These are phyloP conservation scores for Dicycla oo DNA, from an alignment of 2,888 invertebrate species.

Conservation along the genomic window DNA sequence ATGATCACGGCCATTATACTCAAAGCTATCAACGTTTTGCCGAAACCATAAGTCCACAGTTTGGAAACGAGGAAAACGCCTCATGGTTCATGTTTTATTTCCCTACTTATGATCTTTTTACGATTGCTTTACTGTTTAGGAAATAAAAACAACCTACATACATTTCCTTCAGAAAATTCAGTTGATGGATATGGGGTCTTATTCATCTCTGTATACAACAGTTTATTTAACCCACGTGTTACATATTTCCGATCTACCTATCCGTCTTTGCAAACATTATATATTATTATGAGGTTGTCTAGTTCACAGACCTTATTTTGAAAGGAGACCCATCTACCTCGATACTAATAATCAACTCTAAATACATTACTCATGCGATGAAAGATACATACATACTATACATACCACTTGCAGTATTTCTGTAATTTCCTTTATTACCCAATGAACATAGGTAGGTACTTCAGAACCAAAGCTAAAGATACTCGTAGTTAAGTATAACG, in stretches of 20 bases:
- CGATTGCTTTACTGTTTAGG: slow-evolving; percentile 35
- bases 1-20: slow-evolving; percentile 46
- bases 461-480: slow-evolving; percentile 1
- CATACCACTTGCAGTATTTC: background rate
- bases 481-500: too few species aligned
- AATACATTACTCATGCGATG: background rate
- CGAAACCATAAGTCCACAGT: slow-evolving; percentile 30
- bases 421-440: slow-evolving; percentile 10
- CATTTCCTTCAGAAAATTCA: slow-evolving; percentile 20
- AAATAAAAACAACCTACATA: slow-evolving; percentile 31
- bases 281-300: background rate
- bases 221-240: slow-evolving; percentile 17
- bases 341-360: background rate
- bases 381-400: background rate
- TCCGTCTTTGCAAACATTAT: background rate
- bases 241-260: slow-evolving; percentile 18
- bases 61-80: slow-evolving; percentile 30
- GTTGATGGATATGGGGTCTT: slow-evolving; percentile 27
- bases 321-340: background rate
- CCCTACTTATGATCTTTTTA: slow-evolving; percentile 39
- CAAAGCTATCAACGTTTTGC: slow-evolving; percentile 46
- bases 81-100: slow-evolving; percentile 40
- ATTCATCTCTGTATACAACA: slow-evolving; percentile 14
- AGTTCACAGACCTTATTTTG: background rate
- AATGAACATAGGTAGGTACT: background rate